These are phyloP conservation scores for Hypothenemus hampei DNA, from an alignment of 1,140 invertebrate species.

Conservation along the genomic window DNA sequence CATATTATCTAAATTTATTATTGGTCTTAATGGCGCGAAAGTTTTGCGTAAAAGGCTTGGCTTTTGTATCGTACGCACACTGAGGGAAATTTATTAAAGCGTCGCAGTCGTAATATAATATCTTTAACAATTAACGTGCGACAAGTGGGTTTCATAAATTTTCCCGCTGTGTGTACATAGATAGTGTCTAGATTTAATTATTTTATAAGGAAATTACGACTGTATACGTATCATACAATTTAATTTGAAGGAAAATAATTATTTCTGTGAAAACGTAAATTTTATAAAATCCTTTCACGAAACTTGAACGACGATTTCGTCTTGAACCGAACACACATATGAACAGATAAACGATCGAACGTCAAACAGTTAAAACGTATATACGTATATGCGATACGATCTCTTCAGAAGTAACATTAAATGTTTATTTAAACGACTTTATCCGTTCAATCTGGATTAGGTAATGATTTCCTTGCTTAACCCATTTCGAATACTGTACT, in stretches of 20 bases:
- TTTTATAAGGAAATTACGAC: slow-evolving; percentile 27
- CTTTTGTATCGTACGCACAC: no score
- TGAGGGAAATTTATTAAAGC: no score
- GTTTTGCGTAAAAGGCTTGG: no score
- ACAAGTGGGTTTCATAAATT: slow-evolving; percentile 23
- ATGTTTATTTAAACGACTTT: slow-evolving; percentile 27
- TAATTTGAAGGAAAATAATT: no score
- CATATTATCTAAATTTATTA: no score
- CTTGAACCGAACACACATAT: no score
- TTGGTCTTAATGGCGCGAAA: no score
- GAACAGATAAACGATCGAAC: slow-evolving; percentile 24
- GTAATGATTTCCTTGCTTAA: slow-evolving; percentile 25
- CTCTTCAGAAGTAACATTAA: slow-evolving; percentile 25
- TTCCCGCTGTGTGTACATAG: slow-evolving; percentile 11
- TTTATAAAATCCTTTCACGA: no score
- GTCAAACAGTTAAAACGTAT: no score
- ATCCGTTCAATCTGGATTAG: slow-evolving; percentile 19
- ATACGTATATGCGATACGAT: slow-evolving; percentile 18
- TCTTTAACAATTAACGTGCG: neutral
- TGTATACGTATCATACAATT: slow-evolving; percentile 22
- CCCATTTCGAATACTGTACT: slow-evolving; percentile 12
- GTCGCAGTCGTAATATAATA: no score
- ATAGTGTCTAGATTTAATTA: slow-evolving; percentile 21
- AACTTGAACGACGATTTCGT: no score
- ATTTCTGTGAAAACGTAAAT: no score